These are phyloP conservation scores for Clarias pachynema DNA, from an alignment of 2,797 vertebrate genomes.

Conservation along the genomic window DNA sequence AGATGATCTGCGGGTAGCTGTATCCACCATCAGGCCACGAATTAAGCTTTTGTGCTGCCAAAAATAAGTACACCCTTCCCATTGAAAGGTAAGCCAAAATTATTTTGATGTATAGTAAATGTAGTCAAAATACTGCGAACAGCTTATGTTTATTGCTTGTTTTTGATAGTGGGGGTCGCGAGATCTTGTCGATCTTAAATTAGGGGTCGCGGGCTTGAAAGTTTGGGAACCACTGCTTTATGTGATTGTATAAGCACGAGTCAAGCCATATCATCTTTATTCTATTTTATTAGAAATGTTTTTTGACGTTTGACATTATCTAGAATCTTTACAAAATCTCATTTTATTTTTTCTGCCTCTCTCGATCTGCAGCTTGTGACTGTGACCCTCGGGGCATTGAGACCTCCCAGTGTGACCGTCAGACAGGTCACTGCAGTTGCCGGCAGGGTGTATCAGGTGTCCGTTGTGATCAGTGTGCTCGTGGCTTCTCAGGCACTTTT, in stretches of 20 bases:
- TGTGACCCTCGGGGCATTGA: constrained; percentile 88
- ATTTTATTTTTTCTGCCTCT: constrained; percentile 4
- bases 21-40: no score
- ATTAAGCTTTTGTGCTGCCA: no score
- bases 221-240: no score
- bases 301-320: neutral
- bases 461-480: constrained; percentile 94
- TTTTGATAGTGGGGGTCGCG: no score
- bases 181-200: no score
- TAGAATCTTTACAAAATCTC: neutral
- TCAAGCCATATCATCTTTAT: neutral
- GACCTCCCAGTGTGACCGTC: constrained; percentile 85
- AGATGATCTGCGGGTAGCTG: no score
- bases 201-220: no score
- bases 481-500: constrained; percentile 90
- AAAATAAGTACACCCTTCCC: no score
- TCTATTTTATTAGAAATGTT: neutral
- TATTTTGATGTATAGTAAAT: no score
- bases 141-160: no score
- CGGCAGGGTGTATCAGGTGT: constrained; percentile 90
- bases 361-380: constrained; percentile 82
- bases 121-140: no score
- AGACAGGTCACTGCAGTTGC: constrained; percentile 91
- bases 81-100: no score
- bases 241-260: neutral